Evolutionary conservation across 2,888 invertebrate species (phyloP).

Genomic region (Tetropium fuscum): DNA sequence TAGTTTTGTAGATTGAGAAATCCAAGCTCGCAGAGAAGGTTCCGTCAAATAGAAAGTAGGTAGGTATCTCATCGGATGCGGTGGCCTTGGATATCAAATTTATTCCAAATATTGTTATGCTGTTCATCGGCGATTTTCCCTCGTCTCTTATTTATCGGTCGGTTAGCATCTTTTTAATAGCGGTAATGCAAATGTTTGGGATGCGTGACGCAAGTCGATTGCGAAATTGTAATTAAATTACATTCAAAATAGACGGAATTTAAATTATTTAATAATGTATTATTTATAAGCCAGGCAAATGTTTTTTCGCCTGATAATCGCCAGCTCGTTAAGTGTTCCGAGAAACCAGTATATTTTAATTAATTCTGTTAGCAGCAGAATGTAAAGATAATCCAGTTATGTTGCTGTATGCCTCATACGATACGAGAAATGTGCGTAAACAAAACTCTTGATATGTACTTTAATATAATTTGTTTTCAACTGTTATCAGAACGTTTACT

Average conservation of each 20-base stretch:
- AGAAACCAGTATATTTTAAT: slow-evolving; percentile 11
- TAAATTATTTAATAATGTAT: slow-evolving; percentile 24
- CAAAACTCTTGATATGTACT: no score
- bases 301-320: slow-evolving; percentile 16
- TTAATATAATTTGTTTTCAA: no score
- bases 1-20: no score
- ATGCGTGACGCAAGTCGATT: slow-evolving; percentile 20
- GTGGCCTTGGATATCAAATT: no score
- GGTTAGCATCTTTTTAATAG: slow-evolving; percentile 16
- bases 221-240: slow-evolving; percentile 20
- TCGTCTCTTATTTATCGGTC: slow-evolving; percentile 10
- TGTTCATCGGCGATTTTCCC: not conserved
- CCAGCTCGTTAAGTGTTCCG: slow-evolving; percentile 12
- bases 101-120: slow-evolving; percentile 5
- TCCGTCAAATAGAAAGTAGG: no score
- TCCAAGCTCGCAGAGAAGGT: no score
- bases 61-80: no score
- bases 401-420: no score
- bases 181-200: slow-evolving; percentile 14
- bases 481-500: no score
- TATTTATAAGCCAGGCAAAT: slow-evolving; percentile 16
- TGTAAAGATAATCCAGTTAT: slow-evolving; percentile 18
- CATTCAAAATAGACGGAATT: slow-evolving; percentile 20
- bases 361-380: slow-evolving; percentile 7
- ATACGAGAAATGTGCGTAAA: no score